Conservation (phyloP, 1,140 invertebrate species). For the Andricus grossulariae region DNA sequence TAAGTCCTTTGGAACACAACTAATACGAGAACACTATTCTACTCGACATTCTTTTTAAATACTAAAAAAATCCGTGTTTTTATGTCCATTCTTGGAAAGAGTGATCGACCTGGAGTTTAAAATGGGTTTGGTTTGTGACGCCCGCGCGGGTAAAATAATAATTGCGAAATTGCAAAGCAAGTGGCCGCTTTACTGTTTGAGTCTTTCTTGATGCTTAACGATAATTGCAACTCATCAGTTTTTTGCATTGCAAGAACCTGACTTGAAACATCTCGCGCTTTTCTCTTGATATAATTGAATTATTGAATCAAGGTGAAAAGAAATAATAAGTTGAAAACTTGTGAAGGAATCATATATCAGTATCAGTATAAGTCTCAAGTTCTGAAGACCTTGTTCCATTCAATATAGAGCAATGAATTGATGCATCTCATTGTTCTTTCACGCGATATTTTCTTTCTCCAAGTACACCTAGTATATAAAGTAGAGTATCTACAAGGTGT, state of each 20-base stretch:
- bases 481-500: constrained; percentile 20
- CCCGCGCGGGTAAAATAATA: neutral
- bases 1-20: neutral
- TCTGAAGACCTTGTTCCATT: constrained; percentile 18
- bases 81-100: constrained; percentile 11
- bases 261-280: neutral
- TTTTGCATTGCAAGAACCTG: neutral
- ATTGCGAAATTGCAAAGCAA: neutral
- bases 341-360: too few relatives aligned
- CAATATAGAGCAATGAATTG: neutral
- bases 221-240: constrained; percentile 6
- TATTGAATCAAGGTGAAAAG: too few relatives aligned
- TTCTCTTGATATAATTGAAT: neutral
- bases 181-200: neutral
- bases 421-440: constrained; percentile 11
- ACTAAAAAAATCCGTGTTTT: neutral
- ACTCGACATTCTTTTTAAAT: neutral
- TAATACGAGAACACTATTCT: neutral
- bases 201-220: neutral
- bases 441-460: constrained; percentile 1
- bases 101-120: neutral
- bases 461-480: neutral
- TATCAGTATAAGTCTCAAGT: neutral
- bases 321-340: too few relatives aligned
- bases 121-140: constrained; percentile 6